Conservation (phyloP, 1,140 invertebrate genomes). For the Mesaphorura yosii region DNA sequence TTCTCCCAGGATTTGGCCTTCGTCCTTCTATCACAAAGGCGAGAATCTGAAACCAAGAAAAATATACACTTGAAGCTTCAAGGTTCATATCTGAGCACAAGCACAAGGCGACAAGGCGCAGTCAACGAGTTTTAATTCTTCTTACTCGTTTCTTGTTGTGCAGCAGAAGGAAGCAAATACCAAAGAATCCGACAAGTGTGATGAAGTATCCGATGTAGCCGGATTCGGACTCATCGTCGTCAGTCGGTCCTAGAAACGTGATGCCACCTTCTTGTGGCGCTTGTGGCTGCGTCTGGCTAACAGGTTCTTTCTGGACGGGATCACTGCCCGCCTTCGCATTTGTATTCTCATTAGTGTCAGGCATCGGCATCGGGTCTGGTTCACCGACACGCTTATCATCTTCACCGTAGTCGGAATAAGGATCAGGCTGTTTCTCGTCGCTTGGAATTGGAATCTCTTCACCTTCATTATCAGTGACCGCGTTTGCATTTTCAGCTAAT, state of each 20-base stretch:
- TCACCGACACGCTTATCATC: not conserved
- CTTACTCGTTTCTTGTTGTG: conserved; percentile 21
- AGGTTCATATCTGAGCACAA: too few relatives aligned
- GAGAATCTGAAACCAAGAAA: conserved; percentile 13
- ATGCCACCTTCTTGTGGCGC: not conserved
- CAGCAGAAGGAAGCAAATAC: conserved; percentile 8
- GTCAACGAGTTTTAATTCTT: too few relatives aligned
- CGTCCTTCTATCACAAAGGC: conserved; percentile 18
- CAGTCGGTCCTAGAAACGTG: not conserved
- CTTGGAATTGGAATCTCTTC: not conserved
- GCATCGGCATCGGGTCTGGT: not conserved
- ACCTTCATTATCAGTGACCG: conserved; percentile 3
- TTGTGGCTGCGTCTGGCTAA: not conserved
- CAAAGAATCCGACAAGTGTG: conserved; percentile 3
- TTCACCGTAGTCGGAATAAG: too few relatives aligned
- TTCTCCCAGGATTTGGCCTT: not conserved
- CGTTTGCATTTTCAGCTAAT: not conserved
- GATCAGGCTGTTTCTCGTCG: too few relatives aligned
- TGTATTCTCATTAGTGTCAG: not conserved
- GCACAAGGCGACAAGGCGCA: too few relatives aligned
- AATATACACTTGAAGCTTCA: too few relatives aligned
- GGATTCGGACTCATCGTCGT: conserved; percentile 1
- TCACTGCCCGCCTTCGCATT: not conserved
- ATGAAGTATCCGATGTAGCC: conserved; percentile 19
- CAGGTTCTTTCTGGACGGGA: not conserved